Percentiles rank a stretch among this genome's conserved stretches.
Evolutionary conservation across 2,113 vertebrate species (phyloP).

Genomic region (Leptocoma aspasia): DNA sequence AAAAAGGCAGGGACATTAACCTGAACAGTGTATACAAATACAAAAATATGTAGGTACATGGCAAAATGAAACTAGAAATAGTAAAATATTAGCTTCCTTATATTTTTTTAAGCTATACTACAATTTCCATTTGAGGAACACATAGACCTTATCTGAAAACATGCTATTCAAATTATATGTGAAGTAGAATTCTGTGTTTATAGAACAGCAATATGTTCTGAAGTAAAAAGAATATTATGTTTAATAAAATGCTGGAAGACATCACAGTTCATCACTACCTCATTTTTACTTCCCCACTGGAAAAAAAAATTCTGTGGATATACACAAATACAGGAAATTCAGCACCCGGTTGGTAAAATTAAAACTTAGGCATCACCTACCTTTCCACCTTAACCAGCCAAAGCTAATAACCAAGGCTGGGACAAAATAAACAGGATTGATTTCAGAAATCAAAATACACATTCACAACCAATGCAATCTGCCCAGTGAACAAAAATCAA

Average conservation of each 20-base stretch:
- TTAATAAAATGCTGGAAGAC: neutral
- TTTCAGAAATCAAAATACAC: neutral
- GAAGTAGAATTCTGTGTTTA: neutral
- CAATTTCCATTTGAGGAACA: neutral
- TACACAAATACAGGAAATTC: neutral
- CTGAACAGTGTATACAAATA: neutral
- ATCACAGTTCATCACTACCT: neutral
- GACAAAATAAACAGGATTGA: neutral
- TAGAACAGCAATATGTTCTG: neutral
- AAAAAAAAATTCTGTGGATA: neutral
- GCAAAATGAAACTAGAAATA: neutral
- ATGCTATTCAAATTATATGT: neutral
- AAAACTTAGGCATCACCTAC: neutral
- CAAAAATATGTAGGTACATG: neutral
- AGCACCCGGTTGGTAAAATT: neutral
- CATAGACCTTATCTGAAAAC: neutral
- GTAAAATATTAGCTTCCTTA: neutral
- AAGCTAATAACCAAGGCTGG: neutral
- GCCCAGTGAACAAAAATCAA: neutral
- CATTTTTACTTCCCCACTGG: neutral
- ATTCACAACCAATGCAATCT: neutral
- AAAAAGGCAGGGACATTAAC: neutral
- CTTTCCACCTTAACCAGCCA: neutral
- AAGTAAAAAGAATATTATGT: neutral
- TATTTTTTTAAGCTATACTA: neutral